phyloP scores from a whole-genome alignment of 1,140 invertebrate species.

The Batillaria attramentaria region DNA sequence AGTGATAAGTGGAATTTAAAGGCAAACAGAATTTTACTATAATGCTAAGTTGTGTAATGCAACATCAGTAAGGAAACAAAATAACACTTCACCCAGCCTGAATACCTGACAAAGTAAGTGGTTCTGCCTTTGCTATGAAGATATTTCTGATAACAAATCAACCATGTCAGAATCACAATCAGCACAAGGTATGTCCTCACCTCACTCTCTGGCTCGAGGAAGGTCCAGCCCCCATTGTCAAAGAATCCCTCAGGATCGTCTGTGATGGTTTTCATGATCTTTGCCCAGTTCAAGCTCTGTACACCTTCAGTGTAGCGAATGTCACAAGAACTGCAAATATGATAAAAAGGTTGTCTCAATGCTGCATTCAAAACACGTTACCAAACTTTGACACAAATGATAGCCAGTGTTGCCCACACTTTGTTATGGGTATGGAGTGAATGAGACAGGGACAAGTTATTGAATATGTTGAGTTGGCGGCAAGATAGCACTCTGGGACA shows the following conservation, averaged over 20 bases:
- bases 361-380: too few relatives aligned
- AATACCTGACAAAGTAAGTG: neutral
- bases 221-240: slow-evolving; percentile 98
- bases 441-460: too few relatives aligned
- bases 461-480: too few relatives aligned
- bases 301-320: slow-evolving; percentile 98
- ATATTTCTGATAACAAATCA: neutral
- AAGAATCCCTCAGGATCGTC: slow-evolving; percentile 99
- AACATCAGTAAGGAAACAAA: neutral
- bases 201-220: slow-evolving; percentile 89
- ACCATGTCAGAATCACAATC: neutral
- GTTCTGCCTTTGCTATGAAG: neutral
- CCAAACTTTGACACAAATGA: too few relatives aligned
- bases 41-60: neutral
- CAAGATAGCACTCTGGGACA: too few relatives aligned
- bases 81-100: neutral
- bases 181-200: slow-evolving; percentile 47
- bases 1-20: neutral
- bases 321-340: slow-evolving; percentile 84
- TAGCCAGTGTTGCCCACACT: too few relatives aligned
- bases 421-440: too few relatives aligned
- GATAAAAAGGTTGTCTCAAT: too few relatives aligned
- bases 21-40: too few relatives aligned
- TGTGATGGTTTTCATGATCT: slow-evolving; percentile 99
- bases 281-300: slow-evolving; percentile 98